Conservation (phyloP, 1,140 invertebrate genomes). For the Listronotus oregonensis region DNA sequence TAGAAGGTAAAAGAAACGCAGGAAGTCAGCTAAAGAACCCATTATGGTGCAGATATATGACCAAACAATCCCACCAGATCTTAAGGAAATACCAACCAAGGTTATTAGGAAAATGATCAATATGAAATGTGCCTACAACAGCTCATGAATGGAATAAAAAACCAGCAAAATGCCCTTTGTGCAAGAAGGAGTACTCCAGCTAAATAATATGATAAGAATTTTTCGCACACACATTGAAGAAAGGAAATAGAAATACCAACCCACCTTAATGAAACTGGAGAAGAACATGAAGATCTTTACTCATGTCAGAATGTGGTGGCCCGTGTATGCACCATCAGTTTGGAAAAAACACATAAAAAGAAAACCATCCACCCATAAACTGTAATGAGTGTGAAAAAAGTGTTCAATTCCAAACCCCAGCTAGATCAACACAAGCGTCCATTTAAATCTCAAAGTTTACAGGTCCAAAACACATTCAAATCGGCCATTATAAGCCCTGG, state of each 20-base stretch:
- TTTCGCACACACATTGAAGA: slow-evolving; percentile 57
- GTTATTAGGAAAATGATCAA: slow-evolving; percentile 18
- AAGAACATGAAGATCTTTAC: slow-evolving; percentile 60
- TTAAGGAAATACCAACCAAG: slow-evolving; percentile 15
- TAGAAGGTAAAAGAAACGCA: slow-evolving; percentile 35
- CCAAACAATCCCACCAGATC: slow-evolving; percentile 9
- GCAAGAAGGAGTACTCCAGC: slow-evolving; percentile 59
- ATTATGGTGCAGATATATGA: slow-evolving; percentile 24
- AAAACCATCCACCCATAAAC: slow-evolving; percentile 60
- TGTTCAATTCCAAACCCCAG: slow-evolving; percentile 64
- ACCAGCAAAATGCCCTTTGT: slow-evolving; percentile 55
- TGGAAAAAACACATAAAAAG: slow-evolving; percentile 62
- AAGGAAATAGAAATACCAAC: slow-evolving; percentile 20
- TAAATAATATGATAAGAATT: slow-evolving; percentile 63
- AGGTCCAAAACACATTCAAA: slow-evolving; percentile 49
- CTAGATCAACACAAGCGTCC: slow-evolving; percentile 67
- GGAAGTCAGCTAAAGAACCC: slow-evolving; percentile 26
- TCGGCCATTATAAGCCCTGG: slow-evolving; percentile 46
- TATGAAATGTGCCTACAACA: background rate
- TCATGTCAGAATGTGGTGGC: slow-evolving; percentile 63
- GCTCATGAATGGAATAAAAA: background rate
- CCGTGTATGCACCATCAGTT: slow-evolving; percentile 60
- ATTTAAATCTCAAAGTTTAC: slow-evolving; percentile 69
- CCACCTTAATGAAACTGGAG: slow-evolving; percentile 31
- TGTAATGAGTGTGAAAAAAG: slow-evolving; percentile 68